Percentiles rank a stretch among this genome's conserved stretches.
Evolutionary conservation across 2,888 invertebrate genomes (phyloP).

Genomic region (Megaustenia siamemsis): DNA sequence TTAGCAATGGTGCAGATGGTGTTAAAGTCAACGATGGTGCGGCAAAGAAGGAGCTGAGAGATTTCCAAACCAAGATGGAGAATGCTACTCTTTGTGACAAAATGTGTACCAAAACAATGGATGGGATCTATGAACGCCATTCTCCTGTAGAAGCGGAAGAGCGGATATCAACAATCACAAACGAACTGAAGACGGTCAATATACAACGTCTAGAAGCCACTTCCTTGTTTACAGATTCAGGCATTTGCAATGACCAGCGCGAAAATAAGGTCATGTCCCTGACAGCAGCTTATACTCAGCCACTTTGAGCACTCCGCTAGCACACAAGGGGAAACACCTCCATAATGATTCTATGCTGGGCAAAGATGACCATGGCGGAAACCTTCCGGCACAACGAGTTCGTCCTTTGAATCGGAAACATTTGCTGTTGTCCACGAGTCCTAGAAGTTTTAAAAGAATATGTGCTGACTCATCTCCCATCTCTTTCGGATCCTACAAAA

Average conservation of each 20-base stretch:
- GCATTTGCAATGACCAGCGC: neutral
- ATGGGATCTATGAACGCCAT: neutral
- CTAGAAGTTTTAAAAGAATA: neutral
- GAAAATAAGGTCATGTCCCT: neutral
- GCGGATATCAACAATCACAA: neutral
- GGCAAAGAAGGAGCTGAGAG: neutral
- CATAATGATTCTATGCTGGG: neutral
- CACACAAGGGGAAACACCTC: no score
- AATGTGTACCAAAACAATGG: no score
- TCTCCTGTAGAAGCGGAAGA: neutral
- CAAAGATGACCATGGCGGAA: neutral
- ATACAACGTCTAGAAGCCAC: neutral
- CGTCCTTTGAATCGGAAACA: neutral
- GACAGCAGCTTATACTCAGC: neutral
- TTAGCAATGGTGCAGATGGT: no score
- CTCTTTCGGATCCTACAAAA: neutral
- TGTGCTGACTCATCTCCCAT: neutral
- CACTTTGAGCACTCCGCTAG: neutral
- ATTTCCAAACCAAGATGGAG: neutral
- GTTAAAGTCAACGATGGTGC: no score
- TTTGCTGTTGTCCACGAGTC: neutral
- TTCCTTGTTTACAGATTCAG: neutral
- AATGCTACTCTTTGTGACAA: neutral
- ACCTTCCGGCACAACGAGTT: neutral
- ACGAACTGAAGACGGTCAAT: neutral